Conservation (phyloP, 2,888 invertebrate species). For the Troides oblongomaculatus region DNA sequence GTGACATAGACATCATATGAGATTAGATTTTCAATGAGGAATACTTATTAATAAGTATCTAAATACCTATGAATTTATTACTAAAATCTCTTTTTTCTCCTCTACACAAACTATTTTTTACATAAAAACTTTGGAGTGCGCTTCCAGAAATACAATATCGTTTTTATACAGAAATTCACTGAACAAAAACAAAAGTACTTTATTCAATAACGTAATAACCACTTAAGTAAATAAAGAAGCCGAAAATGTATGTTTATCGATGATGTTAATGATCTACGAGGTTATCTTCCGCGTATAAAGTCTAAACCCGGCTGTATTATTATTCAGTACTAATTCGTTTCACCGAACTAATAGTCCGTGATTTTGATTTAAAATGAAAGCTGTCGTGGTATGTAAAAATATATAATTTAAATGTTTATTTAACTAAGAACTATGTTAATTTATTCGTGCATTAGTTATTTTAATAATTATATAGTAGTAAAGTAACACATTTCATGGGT, state of each 20-base stretch:
- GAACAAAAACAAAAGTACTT: constrained; percentile 2
- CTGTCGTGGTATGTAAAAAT: constrained; percentile 8
- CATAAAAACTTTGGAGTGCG: background rate
- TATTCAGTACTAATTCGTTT: background rate
- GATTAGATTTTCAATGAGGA: background rate
- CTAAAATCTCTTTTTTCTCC: background rate
- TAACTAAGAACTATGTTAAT: background rate
- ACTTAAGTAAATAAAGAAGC: background rate
- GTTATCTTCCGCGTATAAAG: constrained; percentile 10
- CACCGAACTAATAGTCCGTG: background rate
- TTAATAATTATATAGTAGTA: background rate
- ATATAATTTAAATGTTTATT: background rate
- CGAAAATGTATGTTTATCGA: background rate
- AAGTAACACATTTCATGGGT: background rate
- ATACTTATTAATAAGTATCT: background rate
- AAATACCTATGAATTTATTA: background rate
- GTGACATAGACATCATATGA: too few relatives aligned
- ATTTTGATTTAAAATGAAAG: constrained; percentile 8
- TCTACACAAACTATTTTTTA: background rate
- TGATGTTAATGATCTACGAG: constrained; percentile 1
- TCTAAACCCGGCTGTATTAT: background rate
- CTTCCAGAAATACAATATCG: background rate
- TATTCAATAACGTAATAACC: background rate
- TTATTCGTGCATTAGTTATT: background rate
- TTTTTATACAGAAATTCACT: background rate